Base-by-base conservation (phyloP, 2,888 invertebrate species). In the Sericinus montela region DNA sequence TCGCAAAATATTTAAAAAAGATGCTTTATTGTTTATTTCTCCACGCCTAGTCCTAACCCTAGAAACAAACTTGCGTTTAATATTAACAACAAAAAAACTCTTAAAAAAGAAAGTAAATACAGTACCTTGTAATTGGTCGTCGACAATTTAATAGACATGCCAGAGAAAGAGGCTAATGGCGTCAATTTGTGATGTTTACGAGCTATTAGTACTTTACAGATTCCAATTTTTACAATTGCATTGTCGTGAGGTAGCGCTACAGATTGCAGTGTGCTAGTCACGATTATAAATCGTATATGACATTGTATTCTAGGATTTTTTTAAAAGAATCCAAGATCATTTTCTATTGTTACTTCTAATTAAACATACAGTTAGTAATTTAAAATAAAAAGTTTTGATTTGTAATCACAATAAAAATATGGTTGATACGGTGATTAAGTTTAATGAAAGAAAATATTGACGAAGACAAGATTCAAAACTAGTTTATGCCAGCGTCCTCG, bases 161-260 rank as follows among this genome's bases (percentile, higher is more conserved):
- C 59, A 60, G 61, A 61, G 67, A 76, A 73, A 62, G 67, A 65
- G 67, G 70, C 60, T 70, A 77, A 75, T 72, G 62, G 70, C 65
- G 65, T 67, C 73, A 77, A 75, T 78, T 78, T 77, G 71, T 69
- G 67, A 64, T 66, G 62, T 72, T 65, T 70, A 63, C 66, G 63
- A 60, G 59, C 59, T 58, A 62, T 62, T 64, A 67, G 64, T 55
- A 53, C 53, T 59, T 38, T 47, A 56, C 70, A 65, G 70, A 65
- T 73, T 72, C 71, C 63, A 64, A 73, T 76, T 77, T 80, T 75
- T 75, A 76, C 72, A 59, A 48, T 53, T 63, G 60, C 51, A 50
- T 58, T 53, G 65, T 82, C 81, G 80, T 80, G 80, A 83, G 81
- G 79, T 81, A 75, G 71, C 72, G 71, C 70, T 58, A 65, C 58